Evolutionary conservation across 2,113 vertebrate genomes (phyloP).

Genomic region (Elaphurus davidianus): DNA sequence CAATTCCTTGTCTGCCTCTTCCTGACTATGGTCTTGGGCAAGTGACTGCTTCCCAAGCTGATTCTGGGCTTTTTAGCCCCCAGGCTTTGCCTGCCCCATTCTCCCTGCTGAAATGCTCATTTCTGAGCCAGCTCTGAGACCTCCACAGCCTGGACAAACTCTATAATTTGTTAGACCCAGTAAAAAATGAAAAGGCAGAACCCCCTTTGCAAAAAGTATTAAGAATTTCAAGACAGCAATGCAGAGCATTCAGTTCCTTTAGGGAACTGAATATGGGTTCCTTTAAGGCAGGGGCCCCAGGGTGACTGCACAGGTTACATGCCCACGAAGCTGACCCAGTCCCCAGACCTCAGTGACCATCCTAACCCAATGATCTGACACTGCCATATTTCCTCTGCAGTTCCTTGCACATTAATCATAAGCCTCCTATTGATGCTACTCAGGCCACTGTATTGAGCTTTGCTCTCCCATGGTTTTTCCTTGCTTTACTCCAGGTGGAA

Average conservation of each 20-base stretch:
- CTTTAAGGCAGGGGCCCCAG: not conserved
- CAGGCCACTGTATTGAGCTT: fast-evolving
- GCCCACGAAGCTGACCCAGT: fast-evolving
- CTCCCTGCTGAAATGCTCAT: not conserved
- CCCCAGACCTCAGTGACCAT: not conserved
- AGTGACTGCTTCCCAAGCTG: not conserved
- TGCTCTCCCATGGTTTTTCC: not conserved
- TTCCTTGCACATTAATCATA: not conserved
- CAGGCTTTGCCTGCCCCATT: not conserved
- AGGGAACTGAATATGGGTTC: not conserved
- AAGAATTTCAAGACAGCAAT: not conserved
- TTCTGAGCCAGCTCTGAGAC: not conserved
- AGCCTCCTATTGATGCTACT: fast-evolving
- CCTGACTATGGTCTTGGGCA: not conserved
- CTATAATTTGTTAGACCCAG: not conserved
- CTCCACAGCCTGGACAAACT: not conserved
- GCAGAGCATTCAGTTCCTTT: not conserved
- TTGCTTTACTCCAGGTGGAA: not conserved
- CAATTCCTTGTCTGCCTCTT: not conserved
- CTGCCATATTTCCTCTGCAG: fast-evolving
- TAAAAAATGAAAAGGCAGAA: not conserved
- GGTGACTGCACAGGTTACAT: not conserved
- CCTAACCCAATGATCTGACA: not conserved
- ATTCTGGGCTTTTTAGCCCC: not conserved
- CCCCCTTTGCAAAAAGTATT: not conserved